Base-by-base conservation (phyloP, 1,140 invertebrate species). In the Drosophila lacertosa region DNA sequence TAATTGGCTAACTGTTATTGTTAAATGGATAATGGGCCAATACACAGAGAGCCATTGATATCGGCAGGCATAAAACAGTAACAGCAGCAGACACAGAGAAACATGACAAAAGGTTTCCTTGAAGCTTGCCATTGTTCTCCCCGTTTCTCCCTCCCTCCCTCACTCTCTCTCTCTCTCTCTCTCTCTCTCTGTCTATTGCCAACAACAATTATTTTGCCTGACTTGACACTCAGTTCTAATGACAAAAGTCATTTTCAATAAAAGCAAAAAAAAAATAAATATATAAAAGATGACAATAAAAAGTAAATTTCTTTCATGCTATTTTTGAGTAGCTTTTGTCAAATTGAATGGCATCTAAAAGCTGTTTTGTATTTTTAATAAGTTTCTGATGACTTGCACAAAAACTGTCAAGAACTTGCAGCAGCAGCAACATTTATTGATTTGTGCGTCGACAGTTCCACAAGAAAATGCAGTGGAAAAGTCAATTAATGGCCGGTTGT, bases 1-100 rank as follows among this genome's bases (percentile, higher is more conserved):
- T 84, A 84, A 84, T 84, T 84, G 80, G 77, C 72, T 73, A 81
- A 82, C 79, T 79, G 79, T 86, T 86, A 84, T 84, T 80, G 80
- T 84, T 86, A 83, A 83, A 67, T 84, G 72, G 75, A 54, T 54
- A 79, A 66, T 62, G 68, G 68, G 51, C 42, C 45, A 55, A 18
- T n/a, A 64, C 35, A 29, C 24, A 22, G n/a, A n/a, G n/a, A n/a
- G 13, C 32, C 40, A 54, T 47, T 51, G 51, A 63, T 50, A n/a
- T n/a, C n/a, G n/a, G n/a, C n/a, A n/a, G n/a, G n/a, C n/a, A n/a
- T n/a, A n/a, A n/a, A n/a, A 74, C 54, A 16, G 44, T 29, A n/a
- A 9, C 32, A 59, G 59, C 65, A 68, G 65, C 68, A n/a, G 13
- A 26, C 55, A 54, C 62, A 57, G 63, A 47, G 48, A 15, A 10